Conservation (phyloP, 2,113 vertebrate genomes). For the Python bivittatus region DNA sequence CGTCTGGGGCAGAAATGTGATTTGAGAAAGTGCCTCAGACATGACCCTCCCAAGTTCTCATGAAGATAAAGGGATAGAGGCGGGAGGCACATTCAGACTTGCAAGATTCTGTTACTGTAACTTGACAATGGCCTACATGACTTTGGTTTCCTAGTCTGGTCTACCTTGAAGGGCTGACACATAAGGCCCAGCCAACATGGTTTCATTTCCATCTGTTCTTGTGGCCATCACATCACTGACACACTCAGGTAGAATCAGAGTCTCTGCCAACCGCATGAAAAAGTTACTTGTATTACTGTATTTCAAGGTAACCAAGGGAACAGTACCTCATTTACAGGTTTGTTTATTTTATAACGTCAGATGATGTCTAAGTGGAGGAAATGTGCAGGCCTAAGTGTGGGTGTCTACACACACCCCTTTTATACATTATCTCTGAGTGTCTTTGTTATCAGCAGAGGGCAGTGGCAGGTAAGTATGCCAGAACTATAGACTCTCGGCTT, state of each 20-base stretch:
- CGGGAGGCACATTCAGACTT: too few species aligned
- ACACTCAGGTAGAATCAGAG: not conserved
- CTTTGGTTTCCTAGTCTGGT: too few species aligned
- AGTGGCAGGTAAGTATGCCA: not conserved
- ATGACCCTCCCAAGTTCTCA: too few species aligned
- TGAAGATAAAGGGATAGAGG: too few species aligned
- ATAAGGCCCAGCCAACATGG: too few species aligned
- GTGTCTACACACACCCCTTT: not conserved
- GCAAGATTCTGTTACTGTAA: too few species aligned
- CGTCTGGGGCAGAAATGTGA: too few species aligned
- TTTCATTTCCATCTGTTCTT: not conserved
- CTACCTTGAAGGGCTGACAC: too few species aligned
- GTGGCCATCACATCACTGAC: not conserved
- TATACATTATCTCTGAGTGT: not conserved
- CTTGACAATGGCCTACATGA: too few species aligned
- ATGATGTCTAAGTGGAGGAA: not conserved
- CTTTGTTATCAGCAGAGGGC: slow-evolving; percentile 13
- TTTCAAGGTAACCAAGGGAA: not conserved
- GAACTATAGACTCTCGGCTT: rapidly evolving
- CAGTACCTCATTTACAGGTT: not conserved
- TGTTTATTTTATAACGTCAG: too few species aligned
- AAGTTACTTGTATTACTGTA: not conserved
- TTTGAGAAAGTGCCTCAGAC: too few species aligned
- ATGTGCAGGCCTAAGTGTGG: not conserved
- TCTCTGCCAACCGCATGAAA: not conserved